A percentile compares a stretch with the other conserved stretches of the same genome.
Conservation (phyloP, 2,888 invertebrate genomes). For the Amorpha juglandis region DNA sequence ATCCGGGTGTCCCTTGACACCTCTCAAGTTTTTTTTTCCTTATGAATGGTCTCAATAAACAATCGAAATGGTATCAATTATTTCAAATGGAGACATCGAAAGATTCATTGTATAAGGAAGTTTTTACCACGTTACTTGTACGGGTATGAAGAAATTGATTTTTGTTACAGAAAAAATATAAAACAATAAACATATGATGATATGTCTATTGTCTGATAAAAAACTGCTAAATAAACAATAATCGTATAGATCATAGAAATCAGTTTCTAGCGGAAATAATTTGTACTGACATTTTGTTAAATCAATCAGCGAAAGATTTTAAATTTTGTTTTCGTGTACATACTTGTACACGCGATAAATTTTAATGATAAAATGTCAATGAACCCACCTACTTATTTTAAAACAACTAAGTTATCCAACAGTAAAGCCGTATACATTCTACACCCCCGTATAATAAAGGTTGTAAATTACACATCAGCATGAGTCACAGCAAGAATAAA, state of each 20-base stretch:
- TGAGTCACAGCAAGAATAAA: slow-evolving; percentile 21
- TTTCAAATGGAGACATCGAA: not conserved
- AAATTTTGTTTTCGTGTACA: no score
- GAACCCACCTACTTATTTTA: slow-evolving; percentile 14
- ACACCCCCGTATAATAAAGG: slow-evolving; percentile 16
- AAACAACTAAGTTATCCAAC: not conserved
- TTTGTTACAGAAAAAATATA: no score
- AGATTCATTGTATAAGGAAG: not conserved
- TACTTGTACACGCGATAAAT: not conserved
- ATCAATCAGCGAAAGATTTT: no score
- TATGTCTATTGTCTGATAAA: no score
- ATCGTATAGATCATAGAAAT: no score
- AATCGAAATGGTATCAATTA: not conserved
- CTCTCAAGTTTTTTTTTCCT: no score
- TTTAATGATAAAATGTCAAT: slow-evolving; percentile 4
- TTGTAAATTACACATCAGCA: slow-evolving; percentile 14
- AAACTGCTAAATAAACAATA: no score
- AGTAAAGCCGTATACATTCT: not conserved
- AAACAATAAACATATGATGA: no score
- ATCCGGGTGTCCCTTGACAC: no score
- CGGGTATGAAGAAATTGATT: no score
- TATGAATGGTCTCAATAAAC: not conserved
- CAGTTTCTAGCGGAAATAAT: not conserved
- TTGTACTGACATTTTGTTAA: not conserved
- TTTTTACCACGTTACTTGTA: no score